Evolutionary conservation across 2,113 vertebrate species (phyloP).

Genomic region (Cyrtonyx montezumae): DNA sequence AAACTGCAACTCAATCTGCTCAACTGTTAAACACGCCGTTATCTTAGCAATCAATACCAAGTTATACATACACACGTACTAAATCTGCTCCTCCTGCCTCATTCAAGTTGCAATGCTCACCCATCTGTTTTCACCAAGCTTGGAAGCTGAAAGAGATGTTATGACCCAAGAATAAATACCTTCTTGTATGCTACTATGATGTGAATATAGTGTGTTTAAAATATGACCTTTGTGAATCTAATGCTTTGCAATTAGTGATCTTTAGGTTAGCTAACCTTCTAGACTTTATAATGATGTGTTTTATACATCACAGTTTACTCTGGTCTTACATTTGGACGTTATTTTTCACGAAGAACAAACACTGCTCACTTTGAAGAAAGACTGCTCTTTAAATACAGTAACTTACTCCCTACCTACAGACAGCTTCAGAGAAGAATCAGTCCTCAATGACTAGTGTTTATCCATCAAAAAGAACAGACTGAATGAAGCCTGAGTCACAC

Average conservation of each 20-base stretch:
- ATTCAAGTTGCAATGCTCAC: not conserved
- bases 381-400: not conserved
- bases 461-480: not conserved
- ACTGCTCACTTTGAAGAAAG: not conserved
- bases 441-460: not conserved
- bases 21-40: not conserved
- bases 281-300: not conserved
- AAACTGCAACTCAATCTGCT: conserved; percentile 11
- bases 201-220: not conserved
- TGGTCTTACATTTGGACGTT: not conserved
- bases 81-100: not conserved
- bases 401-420: not conserved
- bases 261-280: not conserved
- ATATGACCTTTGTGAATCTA: not conserved
- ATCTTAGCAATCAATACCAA: not conserved
- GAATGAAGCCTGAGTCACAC: not conserved
- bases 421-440: not conserved
- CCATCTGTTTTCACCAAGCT: not conserved
- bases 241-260: not conserved
- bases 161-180: not conserved
- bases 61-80: not conserved
- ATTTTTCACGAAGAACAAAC: not conserved
- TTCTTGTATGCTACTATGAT: not conserved
- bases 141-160: not conserved
- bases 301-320: not conserved